A percentile compares a stretch with the other conserved stretches of the same genome.
Conservation (phyloP, 2,113 vertebrate genomes). For the Dasyornis broadbenti region DNA sequence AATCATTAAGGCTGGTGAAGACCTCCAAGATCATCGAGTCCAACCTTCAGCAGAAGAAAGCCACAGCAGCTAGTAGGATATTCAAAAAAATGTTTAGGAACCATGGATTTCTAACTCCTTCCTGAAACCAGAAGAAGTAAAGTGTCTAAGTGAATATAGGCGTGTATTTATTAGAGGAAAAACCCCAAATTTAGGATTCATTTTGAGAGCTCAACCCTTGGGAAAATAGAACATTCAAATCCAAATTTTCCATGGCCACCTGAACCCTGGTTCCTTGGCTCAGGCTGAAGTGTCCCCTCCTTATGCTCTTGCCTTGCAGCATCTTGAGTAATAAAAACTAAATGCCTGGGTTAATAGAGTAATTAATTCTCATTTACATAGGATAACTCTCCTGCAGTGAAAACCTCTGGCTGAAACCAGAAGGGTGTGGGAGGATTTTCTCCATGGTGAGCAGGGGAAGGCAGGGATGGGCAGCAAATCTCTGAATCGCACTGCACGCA, state of each 20-base stretch:
- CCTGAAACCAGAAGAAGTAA: background rate
- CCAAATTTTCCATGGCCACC: background rate
- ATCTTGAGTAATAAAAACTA: background rate
- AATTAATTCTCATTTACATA: background rate
- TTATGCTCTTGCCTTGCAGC: background rate
- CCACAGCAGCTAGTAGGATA: background rate
- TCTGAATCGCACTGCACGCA: fast-evolving
- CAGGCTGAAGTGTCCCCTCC: background rate
- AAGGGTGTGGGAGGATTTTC: background rate
- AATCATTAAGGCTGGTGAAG: background rate
- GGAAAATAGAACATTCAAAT: background rate
- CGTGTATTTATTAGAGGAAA: background rate
- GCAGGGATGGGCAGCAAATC: background rate
- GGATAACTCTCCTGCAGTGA: background rate
- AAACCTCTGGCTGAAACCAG: background rate
- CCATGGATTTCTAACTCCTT: background rate
- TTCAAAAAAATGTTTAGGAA: background rate
- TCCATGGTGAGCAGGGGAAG: background rate
- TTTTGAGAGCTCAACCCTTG: background rate
- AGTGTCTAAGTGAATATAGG: background rate
- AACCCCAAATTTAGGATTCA: background rate
- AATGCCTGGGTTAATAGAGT: background rate
- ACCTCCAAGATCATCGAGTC: background rate
- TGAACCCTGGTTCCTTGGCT: background rate
- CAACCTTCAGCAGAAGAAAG: background rate